Base-by-base conservation (phyloP, 2,113 vertebrate genomes). In the Acrocephalus kingi region DNA sequence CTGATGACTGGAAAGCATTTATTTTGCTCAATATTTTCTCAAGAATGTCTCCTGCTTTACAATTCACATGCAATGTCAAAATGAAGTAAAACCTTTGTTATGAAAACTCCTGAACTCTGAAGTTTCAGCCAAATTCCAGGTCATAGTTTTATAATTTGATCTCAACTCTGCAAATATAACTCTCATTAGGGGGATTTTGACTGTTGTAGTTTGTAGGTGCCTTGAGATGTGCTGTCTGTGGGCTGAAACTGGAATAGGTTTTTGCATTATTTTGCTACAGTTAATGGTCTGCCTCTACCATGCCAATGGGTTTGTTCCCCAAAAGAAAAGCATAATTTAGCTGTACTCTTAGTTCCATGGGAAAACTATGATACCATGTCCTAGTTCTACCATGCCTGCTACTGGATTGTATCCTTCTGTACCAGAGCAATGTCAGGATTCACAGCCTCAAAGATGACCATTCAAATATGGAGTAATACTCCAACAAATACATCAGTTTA, bases 71-170 rank as follows among this genome's bases (percentile, higher is more conserved):
- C 62, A 66, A 58, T 18, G 25, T 76, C 55, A 71, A 79, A 93
- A 80, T 43, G 13, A 90, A 83, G 20, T 18, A 76, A 94, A 93
- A 71, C 8, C 22, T 80, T 90, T 89, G 49, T 76, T 83, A 66
- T 66, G 71, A 85, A 83, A 82, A 90, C 69, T 88, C 62, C 22
- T 69, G 31, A 76, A 66, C 41, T 69, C 41, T 54, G 13, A 79
- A 80, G 46, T 92, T 94, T 45, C 71, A 87, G 85, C 71, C 82
- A 64, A 90, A 85, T 12, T 73, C 74, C n/a, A 67, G 69, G 56
- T 45, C 37, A 66, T 0, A 2, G 13, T 37, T 93, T 90, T 85
- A 86, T 27, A 93, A 76, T 76, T 82, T 91, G 74, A 72, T 41
- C 27, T 74, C 35, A 75, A 4, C 9, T 79, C 46, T 83, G 54